Base-by-base conservation (phyloP, 2,113 vertebrate genomes). In the Cichladusa arquata region DNA sequence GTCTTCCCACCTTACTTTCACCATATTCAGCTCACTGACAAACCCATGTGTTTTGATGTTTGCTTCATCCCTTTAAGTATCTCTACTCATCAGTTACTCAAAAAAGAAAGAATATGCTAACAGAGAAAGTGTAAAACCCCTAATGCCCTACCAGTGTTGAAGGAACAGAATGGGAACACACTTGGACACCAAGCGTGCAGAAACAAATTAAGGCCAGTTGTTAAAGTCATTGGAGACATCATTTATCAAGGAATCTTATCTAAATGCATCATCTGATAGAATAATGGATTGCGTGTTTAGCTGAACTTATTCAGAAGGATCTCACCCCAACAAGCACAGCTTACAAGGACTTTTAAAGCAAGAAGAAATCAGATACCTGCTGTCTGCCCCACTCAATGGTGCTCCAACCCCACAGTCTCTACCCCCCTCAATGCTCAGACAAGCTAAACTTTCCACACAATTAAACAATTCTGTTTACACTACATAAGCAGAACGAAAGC, bases 111-210 rank as follows among this genome's bases (percentile, higher is more conserved):
- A 66, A 62, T 28, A 81, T 1, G 2, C 25, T 54, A 61, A 58
- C 2, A 71, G 17, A 80, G 54, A 16, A 79, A 69, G 45, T 0
- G 0, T 33, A n/a, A 80, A 72, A 36, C 1, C 12, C 11, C 28
- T 48, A 73, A 65, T 15, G 34, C 5, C 18, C 14, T 79, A 33
- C 5, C 25, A 40, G 7, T 3, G 34, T 29, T 81, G 29, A 86
- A 67, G 19, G 31, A 84, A 84, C 6, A 33, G 78, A 87, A 74
- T 3, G 3, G 15, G 34, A 62, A 66, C 15, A 74, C 6, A 50
- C 14, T 15, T 8, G 28, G 12, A 70, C 34, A 54, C 12, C 7
- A 50, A 11, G 0, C 0, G 9, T 38, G 33, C 33, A 78, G 60
- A 62, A 91, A 88, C 8, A 65, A 74, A 88, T 56, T 42, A 66